Base-by-base conservation (phyloP, 2,797 vertebrate species). In the Rhadinocentrus ornatus region DNA sequence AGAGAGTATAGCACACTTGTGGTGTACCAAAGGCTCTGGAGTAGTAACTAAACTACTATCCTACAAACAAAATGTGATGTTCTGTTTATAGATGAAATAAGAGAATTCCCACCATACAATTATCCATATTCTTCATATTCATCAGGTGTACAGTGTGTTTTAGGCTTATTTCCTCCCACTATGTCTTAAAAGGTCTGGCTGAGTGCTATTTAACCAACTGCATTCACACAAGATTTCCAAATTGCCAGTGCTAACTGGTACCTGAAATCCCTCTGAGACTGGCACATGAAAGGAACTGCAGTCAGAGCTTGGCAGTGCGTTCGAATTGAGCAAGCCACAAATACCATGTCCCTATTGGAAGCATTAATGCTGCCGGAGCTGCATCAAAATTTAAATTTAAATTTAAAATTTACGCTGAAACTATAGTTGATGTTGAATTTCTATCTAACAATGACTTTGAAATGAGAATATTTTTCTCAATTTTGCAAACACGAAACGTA, bases 1-100 rank as follows among this genome's bases (percentile, higher is more conserved):
- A 82, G 67, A 82, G 69, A 24, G 0, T 65, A 69, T 73, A 73
- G 39, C 75, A 78, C 85, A 75, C 71, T 73, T 71, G 81, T 68
- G 67, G 66, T 52, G 57, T 58, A 31, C 59, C 34, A 50, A 71
- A 73, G 66, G 68, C 69, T 77, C 68, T 32, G 13, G 46, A 69
- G 53, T 77, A 55, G 78, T 65, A 60, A 69, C 35, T 63, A 76
- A 77, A 69, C 66, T 69, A 69, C 71, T 73, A 75, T 81, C 32
- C 56, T 54, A 48, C 62, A 41, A 75, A 63, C 56, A 61, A 15
- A 8, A 46, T 37, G 16, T 66, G 27, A 35, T 68, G 16, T 68
- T 59, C 9, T 68, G 6, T 35, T 18, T 20, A 27, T 16, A 6
- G 6, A 70, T 24, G 7, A 18, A 35, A 52, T 1, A 26, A 8